Base-by-base conservation (phyloP, 2,888 invertebrate genomes). In the Zootermopsis nevadensis region DNA sequence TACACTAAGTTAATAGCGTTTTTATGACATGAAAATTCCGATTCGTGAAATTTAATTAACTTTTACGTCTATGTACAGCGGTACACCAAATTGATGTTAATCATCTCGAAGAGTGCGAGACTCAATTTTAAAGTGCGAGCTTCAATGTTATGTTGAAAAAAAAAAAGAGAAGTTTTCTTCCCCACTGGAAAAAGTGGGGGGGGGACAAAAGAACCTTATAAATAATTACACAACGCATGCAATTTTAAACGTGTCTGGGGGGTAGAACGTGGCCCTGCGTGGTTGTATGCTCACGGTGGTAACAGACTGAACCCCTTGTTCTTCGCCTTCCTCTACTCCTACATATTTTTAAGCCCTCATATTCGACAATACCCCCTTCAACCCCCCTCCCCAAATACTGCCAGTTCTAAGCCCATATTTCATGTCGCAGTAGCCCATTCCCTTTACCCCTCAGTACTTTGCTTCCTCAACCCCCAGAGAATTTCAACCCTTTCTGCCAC, bases 331-430 rank as follows among this genome's bases (percentile, higher is more conserved):
- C 24, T 55, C 55, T 55, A 55, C 24, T 77, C 31, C 33, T 69
- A 69, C 33, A 69, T 69, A 53, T 77, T 77, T 77, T 77, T 77
- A 77, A 55, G 53, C 77, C 33, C 31, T 77, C 48, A 77, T 48
- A 77, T 77, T 48, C 10, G 48, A 19, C n/a, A n/a, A n/a, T n/a
- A n/a, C n/a, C n/a, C 48, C 48, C 31, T 19, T 69, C 4, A 33
- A 33, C 31, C 30, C 31, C 69, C 69, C 6, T 22, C 24, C 48
- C 55, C 53, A 27, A 42, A 30, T 48, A 22, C 31, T n/a, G 31
- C 53, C 53, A 77, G 77, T 77, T 53, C 38, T 77, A 55, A 77
- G 77, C 53, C 77, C 77, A 77, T 77, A 77, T 77, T 77, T 77
- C 77, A 77, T 77, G 77, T 77, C 48, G 76, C 22, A 76, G 38